Conservation (phyloP, 2,888 invertebrate genomes). For the Adineta ricciae region DNA sequence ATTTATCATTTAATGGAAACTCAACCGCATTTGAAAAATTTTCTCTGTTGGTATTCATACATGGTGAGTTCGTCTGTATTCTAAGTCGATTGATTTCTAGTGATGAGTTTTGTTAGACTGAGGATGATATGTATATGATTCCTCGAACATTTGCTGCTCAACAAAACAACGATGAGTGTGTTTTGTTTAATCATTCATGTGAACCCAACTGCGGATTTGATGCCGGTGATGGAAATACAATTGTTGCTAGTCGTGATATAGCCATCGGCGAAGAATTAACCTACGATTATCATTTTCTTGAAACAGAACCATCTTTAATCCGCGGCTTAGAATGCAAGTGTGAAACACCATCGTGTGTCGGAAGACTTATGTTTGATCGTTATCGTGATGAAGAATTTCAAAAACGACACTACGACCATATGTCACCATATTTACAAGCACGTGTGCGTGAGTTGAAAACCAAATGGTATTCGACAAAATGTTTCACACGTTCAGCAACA, state of each 20-base stretch:
- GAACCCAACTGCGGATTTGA: conserved; percentile 25
- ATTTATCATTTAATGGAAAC: background rate
- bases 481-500: background rate
- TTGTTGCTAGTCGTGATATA: background rate
- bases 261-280: conserved; percentile 19
- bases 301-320: conserved; percentile 21
- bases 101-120: background rate
- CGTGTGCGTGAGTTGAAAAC: conserved; percentile 20
- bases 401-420: background rate
- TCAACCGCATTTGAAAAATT: conserved; percentile 9
- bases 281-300: conserved; percentile 27
- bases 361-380: conserved; percentile 15
- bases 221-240: background rate
- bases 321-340: conserved; percentile 21
- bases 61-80: background rate
- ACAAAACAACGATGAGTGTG: conserved; percentile 21
- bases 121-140: conserved; percentile 18
- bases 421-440: background rate
- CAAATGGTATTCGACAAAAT: conserved; percentile 23
- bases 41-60: conserved; percentile 18
- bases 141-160: background rate
- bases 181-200: conserved; percentile 21
- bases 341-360: conserved; percentile 11
- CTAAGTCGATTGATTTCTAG: background rate
- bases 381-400: conserved; percentile 22